A percentile compares a stretch with the other conserved stretches of the same genome.
These are phyloP conservation scores for Brachyhypopomus gauderio DNA, from an alignment of 2,113 vertebrate genomes.

Conservation along the genomic window DNA sequence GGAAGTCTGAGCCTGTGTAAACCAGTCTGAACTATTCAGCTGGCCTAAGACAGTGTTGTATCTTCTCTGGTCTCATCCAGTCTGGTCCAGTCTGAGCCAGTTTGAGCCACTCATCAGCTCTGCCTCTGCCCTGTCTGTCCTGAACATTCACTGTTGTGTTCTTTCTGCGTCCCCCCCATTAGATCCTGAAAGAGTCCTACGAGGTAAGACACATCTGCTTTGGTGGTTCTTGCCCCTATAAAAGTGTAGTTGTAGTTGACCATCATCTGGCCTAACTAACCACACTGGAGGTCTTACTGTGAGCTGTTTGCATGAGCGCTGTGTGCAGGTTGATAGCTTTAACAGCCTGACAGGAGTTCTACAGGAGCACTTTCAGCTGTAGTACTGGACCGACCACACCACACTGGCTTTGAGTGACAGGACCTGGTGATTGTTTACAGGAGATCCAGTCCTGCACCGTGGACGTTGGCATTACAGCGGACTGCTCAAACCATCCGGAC, in stretches of 20 bases:
- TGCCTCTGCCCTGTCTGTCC: constrained; percentile 76
- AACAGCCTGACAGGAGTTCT: neutral
- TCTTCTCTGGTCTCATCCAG: neutral
- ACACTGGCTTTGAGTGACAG: neutral
- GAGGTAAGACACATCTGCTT: constrained; percentile 92
- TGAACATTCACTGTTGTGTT: constrained; percentile 86
- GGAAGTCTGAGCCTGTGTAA: too few relatives aligned
- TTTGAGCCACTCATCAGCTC: constrained; percentile 66
- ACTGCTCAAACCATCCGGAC: constrained; percentile 91
- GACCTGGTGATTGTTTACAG: constrained; percentile 69
- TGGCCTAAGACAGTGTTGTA: neutral
- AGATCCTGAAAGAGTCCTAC: constrained; percentile 99
- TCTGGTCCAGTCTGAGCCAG: neutral
- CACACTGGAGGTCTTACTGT: neutral
- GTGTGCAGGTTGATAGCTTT: neutral
- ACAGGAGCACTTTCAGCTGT: too few relatives aligned
- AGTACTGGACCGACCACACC: neutral
- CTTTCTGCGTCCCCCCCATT: constrained; percentile 93
- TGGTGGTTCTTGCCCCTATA: constrained; percentile 49
- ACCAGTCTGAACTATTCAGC: neutral
- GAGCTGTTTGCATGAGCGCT: constrained; percentile 10
- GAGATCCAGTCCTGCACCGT: constrained; percentile 93
- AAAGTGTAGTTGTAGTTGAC: neutral
- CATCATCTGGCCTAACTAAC: constrained; percentile 28
- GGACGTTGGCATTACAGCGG: constrained; percentile 89